Base-by-base conservation (phyloP, 2,113 vertebrate genomes). In the Pterocles gutturalis region DNA sequence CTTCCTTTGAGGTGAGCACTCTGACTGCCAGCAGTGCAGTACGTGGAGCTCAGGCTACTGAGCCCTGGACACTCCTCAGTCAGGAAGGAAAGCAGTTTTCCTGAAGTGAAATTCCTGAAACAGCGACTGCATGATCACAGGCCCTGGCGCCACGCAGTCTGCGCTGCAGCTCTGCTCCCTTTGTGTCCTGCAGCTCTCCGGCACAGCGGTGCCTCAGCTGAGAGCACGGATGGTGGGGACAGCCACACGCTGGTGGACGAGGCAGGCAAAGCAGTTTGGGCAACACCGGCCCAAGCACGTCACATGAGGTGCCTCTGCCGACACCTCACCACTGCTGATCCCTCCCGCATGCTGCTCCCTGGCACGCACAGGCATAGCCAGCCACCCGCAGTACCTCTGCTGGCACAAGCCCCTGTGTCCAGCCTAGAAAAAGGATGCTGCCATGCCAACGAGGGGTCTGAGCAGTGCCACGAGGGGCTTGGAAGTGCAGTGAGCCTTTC, bases 401-500 rank as follows among this genome's bases (percentile, higher is more conserved):
- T 11, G 36, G 25, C 31, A 1, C 22, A 17, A 66, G 19, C 15
- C n/a, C 4, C 31, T 16, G 17, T 4, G 38, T 17, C 55, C 48
- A 46, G n/a, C 65, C 85, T 7, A 48, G 25, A 70, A 31, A 60
- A 43, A 83, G 24, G 33, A 62, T 45, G 38, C 48, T 45, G 69
- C 38, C 33, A 8, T 5, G 14, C 33, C n/a, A 53, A 17, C 14
- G 17, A 43, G 14, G 36, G 64, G 6, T 21, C 14, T 46, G 65
- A 28, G 55, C 13, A 71, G 22, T 9, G 26, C 33, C 54, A 21
- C 17, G 11, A 55, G 26, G 21, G 38, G 10, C 49, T 85, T 49
- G 28, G 60, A 65, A 57, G 17, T 0, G 1, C 0, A 1, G n/a
- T 1, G 1, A 58, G 19, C 7, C 34, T 58, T 58, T 43, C 53